Conservation (phyloP, 92 coral and sea anemone genomes). For the Heteractis magnifica region DNA sequence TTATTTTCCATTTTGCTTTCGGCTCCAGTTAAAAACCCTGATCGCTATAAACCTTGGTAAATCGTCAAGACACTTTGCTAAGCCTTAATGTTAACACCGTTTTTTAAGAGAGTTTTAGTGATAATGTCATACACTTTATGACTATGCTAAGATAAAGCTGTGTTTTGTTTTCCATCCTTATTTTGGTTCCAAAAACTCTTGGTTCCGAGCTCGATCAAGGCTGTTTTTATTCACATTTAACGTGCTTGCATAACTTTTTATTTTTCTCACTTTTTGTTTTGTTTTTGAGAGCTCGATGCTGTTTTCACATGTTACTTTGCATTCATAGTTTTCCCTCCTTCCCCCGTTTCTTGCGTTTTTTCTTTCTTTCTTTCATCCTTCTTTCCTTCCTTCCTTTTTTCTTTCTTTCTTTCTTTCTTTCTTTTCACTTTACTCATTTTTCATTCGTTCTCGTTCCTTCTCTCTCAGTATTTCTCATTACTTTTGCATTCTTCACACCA, state of each 20-base stretch:
- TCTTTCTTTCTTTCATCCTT: neutral
- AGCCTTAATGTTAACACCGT: neutral
- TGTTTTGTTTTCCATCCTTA: too few relatives aligned
- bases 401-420: neutral
- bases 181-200: too few relatives aligned
- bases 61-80: neutral
- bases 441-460: neutral
- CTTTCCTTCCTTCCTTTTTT: neutral
- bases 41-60: neutral
- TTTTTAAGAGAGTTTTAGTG: neutral
- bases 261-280: neutral
- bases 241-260: too few relatives aligned
- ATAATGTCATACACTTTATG: neutral
- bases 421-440: neutral
- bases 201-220: too few relatives aligned
- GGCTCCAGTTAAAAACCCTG: neutral
- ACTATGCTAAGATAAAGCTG: too few relatives aligned
- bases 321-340: neutral
- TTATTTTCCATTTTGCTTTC: neutral
- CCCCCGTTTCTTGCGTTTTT: neutral
- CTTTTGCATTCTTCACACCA: neutral
- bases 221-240: too few relatives aligned
- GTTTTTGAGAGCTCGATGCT: neutral
- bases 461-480: neutral
- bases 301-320: neutral